These are phyloP conservation scores for Microctenopoma steveboyesi DNA, from an alignment of 2,797 vertebrate species.

Conservation along the genomic window DNA sequence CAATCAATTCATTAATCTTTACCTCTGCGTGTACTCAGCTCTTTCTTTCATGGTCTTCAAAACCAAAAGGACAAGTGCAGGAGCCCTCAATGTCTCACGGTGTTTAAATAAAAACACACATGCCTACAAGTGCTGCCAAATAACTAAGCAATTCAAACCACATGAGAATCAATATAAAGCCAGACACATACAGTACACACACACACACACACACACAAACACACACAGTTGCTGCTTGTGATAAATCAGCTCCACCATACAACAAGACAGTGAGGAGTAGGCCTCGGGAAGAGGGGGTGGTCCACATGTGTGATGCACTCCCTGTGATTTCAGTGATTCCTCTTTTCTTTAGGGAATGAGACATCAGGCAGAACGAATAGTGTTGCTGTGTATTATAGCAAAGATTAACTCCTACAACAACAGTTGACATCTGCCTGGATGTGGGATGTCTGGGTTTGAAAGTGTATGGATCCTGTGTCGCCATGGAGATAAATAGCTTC, in stretches of 20 bases:
- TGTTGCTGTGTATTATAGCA: slow-evolving; percentile 34
- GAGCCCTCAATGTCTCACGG: slow-evolving; percentile 39
- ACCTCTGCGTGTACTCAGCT: neutral
- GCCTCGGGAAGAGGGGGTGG: slow-evolving; percentile 45
- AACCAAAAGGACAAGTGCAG: slow-evolving; percentile 36
- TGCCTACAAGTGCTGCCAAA: slow-evolving; percentile 55
- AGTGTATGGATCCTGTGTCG: slow-evolving; percentile 15
- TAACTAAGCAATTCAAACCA: slow-evolving; percentile 64
- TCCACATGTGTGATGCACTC: slow-evolving; percentile 59
- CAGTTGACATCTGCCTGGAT: slow-evolving; percentile 64
- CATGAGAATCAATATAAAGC: slow-evolving; percentile 54
- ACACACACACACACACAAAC: slow-evolving; percentile 17
- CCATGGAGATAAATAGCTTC: slow-evolving; percentile 38
- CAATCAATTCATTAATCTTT: neutral
- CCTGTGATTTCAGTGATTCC: slow-evolving; percentile 43
- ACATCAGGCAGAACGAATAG: slow-evolving; percentile 63
- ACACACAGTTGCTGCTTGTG: slow-evolving; percentile 24
- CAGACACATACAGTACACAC: slow-evolving; percentile 9
- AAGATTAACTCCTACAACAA: slow-evolving; percentile 63
- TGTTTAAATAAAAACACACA: slow-evolving; percentile 58
- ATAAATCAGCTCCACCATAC: slow-evolving; percentile 62
- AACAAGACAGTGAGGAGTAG: slow-evolving; percentile 39
- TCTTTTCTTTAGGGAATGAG: slow-evolving; percentile 43
- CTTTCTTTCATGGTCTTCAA: neutral
- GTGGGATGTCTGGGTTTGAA: slow-evolving; percentile 19